Base-by-base conservation (phyloP, 2,113 vertebrate species). In the Piliocolobus tephrosceles region DNA sequence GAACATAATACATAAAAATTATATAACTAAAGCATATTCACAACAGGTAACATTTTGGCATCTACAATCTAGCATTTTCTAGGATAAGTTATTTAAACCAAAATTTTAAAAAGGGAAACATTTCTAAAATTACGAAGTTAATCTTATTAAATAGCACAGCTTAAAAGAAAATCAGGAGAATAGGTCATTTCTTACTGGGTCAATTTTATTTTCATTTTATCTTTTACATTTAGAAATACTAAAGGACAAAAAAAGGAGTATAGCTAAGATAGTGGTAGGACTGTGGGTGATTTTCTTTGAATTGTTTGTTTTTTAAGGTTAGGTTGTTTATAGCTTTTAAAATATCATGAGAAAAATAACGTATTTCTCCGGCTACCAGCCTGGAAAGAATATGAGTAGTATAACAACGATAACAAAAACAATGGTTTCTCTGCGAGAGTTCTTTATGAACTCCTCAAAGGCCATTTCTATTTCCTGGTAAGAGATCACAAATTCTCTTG, bases 181-280 rank as follows among this genome's bases (percentile, higher is more conserved):
- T 4, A 92, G 45, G 22, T 57, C 68, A 73, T 32, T 66, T 95
- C n/a, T 75, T 88, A 75, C 20, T 75, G n/a, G 17, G 38, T 17
- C 9, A 30, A 52, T 91, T 80, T 87, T 79, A 81, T 88, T 88
- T 90, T 83, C 58, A 88, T 30, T 4, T 50, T 72, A 12, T 61
- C 64, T 64, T 72, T 91, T 82, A 61, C 64, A 80, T n/a, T 12
- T 66, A 92, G 66, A 92, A 95, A 92, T 66, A 66, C 30, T 66
- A 70, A 72, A 95, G 73, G 30, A 64, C n/a, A 30, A 43, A n/a
- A 61, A 61, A 82, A n/a, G 6, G 2, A 76, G 12, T 88, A 78
- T 7, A 38, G 35, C 76, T 88, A 45, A 61, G 32, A 52, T 40
- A 52, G 40, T 88, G 25, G 14, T 68, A 27, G 57, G 38, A 40